phyloP scores from a whole-genome alignment of 2,797 vertebrate species.

The Chaetodon trifasciatus region DNA sequence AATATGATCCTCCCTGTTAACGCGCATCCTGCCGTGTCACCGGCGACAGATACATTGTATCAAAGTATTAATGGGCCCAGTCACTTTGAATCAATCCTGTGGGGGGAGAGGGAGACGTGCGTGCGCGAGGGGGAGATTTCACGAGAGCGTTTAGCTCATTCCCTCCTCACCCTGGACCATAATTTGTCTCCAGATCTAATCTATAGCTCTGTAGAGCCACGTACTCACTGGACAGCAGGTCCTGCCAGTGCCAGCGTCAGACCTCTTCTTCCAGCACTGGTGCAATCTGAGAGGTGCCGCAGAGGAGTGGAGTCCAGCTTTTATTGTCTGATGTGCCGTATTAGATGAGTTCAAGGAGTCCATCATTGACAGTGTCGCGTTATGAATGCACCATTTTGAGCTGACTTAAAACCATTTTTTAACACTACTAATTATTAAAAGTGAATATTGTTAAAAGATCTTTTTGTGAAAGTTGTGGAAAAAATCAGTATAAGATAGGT shows the following conservation, averaged over 20 bases:
- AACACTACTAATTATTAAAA: slow-evolving; percentile 1
- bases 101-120: slow-evolving; percentile 53
- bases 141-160: slow-evolving; percentile 41
- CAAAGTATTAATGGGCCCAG: slow-evolving; percentile 86
- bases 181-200: slow-evolving; percentile 25
- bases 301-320: neutral
- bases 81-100: slow-evolving; percentile 86
- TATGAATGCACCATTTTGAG: neutral
- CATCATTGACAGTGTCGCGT: neutral
- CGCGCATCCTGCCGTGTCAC: slow-evolving; percentile 82
- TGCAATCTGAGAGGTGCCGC: neutral
- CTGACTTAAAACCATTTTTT: neutral
- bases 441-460: neutral
- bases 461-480: neutral
- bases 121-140: slow-evolving; percentile 45
- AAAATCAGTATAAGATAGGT: neutral
- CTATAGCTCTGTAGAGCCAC: neutral
- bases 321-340: neutral
- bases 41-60: slow-evolving; percentile 85
- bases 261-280: neutral
- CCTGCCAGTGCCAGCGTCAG: neutral
- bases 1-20: slow-evolving; percentile 86
- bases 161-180: slow-evolving; percentile 15
- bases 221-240: slow-evolving; percentile 3
- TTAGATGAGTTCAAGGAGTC: neutral